Evolutionary conservation across 2,797 vertebrate species (phyloP).

Genomic region (Epinephelus coioides): DNA sequence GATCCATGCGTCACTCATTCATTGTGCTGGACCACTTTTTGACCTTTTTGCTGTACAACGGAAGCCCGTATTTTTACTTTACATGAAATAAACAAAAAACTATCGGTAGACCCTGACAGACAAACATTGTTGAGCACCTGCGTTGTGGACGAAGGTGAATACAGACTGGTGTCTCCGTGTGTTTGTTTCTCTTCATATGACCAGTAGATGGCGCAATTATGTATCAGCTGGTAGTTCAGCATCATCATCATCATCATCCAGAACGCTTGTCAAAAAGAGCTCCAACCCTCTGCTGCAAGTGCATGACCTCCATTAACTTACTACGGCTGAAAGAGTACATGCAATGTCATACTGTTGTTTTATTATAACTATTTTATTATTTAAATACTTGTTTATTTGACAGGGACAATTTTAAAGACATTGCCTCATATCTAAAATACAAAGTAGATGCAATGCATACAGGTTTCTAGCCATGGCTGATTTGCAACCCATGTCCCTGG

Average conservation of each 20-base stretch:
- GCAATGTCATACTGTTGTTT: neutral
- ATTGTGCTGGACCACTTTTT: neutral
- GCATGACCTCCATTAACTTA: neutral
- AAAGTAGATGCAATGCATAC: too few relatives aligned
- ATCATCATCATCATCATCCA: neutral
- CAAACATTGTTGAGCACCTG: neutral
- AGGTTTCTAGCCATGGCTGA: too few relatives aligned
- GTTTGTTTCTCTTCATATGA: conserved; percentile 8
- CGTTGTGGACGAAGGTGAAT: neutral
- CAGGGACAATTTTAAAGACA: too few relatives aligned
- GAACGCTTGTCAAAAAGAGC: neutral
- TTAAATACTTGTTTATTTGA: too few relatives aligned
- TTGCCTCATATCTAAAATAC: too few relatives aligned
- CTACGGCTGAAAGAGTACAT: neutral
- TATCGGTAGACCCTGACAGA: neutral
- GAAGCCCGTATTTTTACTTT: neutral
- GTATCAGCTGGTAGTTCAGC: conserved; percentile 6
- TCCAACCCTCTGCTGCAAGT: neutral
- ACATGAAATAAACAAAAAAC: neutral
- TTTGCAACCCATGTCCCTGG: too few relatives aligned
- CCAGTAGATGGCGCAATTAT: conserved; percentile 71
- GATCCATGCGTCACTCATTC: conserved; percentile 6
- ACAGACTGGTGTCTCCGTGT: neutral
- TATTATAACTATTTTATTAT: too few relatives aligned
- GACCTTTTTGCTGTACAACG: neutral